These are phyloP conservation scores for Brachionus plicatilis DNA, from an alignment of 1,140 invertebrate genomes.

Conservation along the genomic window DNA sequence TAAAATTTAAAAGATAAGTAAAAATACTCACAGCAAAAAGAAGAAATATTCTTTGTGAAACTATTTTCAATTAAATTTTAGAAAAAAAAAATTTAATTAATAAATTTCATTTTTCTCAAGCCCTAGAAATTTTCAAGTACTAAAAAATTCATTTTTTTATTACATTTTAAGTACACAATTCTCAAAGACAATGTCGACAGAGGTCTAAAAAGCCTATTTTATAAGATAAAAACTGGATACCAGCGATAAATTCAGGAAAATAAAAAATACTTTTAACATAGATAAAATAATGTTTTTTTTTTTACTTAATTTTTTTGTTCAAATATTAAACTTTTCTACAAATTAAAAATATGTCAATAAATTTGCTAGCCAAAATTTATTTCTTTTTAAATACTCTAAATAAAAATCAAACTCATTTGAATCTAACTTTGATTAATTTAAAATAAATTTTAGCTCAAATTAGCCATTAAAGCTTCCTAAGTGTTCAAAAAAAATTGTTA, in stretches of 20 bases:
- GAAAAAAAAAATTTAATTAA: neutral
- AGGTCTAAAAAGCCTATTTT: neutral
- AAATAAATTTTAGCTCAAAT: neutral
- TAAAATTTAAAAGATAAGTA: too few species aligned
- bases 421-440: neutral
- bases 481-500: neutral
- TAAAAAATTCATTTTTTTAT: neutral
- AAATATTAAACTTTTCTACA: neutral
- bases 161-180: neutral
- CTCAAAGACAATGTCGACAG: neutral
- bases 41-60: neutral
- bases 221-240: neutral
- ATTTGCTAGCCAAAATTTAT: neutral
- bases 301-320: neutral
- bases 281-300: neutral
- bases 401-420: neutral
- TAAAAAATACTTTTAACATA: neutral
- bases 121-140: neutral
- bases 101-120: neutral
- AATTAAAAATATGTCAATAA: neutral
- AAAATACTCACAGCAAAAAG: neutral
- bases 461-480: neutral
- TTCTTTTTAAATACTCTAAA: neutral
- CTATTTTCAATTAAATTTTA: neutral
- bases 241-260: neutral